phyloP scores from a whole-genome alignment of 64 coral and sea anemone species.

The Montipora efflorescens region DNA sequence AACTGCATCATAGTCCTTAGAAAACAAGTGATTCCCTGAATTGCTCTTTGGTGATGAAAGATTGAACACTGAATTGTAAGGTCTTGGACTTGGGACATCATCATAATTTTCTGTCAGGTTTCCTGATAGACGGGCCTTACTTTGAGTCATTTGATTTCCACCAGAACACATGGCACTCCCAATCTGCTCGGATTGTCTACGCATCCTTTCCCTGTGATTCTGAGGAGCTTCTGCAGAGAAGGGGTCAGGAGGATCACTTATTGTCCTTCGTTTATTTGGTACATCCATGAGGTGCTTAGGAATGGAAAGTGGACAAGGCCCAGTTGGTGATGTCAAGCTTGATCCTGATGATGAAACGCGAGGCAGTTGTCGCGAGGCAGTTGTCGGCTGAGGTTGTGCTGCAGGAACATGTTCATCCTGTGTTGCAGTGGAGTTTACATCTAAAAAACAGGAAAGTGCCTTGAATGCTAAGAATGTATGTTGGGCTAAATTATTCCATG shows the following conservation, averaged over 20 bases:
- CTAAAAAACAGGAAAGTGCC: background rate
- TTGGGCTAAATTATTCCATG: background rate
- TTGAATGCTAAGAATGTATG: background rate
- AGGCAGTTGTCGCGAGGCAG: background rate
- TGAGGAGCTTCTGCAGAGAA: background rate
- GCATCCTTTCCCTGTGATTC: background rate
- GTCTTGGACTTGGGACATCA: slow-evolving; percentile 23
- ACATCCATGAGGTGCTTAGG: slow-evolving; percentile 2
- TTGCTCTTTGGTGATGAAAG: background rate
- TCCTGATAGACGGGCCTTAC: background rate
- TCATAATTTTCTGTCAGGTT: background rate
- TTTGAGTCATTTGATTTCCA: background rate
- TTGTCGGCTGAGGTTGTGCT: background rate
- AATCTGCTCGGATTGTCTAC: slow-evolving; percentile 26
- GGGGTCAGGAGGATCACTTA: slow-evolving; percentile 11
- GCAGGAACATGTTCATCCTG: background rate
- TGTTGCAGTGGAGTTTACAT: background rate
- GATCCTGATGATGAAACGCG: slow-evolving; percentile 2
- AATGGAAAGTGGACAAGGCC: slow-evolving; percentile 44
- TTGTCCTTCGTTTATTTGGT: background rate
- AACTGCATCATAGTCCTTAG: slow-evolving; percentile 52
- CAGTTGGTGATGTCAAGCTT: slow-evolving; percentile 26
- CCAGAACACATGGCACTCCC: background rate
- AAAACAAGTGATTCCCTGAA: background rate
- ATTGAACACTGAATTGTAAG: background rate